These are phyloP conservation scores for Chloromyia formosa DNA, from an alignment of 2,888 invertebrate genomes.

Conservation along the genomic window DNA sequence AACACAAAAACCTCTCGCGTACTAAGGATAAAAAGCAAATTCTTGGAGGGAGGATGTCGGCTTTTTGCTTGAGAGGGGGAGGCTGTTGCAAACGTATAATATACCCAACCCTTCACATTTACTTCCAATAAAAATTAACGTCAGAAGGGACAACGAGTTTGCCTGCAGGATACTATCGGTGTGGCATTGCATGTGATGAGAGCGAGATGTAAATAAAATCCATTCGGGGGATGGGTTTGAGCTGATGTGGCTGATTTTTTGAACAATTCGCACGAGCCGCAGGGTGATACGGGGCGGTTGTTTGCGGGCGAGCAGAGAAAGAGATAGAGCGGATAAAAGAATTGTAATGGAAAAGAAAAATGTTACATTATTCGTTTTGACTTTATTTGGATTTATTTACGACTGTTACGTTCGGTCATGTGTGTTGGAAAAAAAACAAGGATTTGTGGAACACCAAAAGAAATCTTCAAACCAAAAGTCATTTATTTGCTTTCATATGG, in stretches of 20 bases:
- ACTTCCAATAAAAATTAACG: slow-evolving; percentile 59
- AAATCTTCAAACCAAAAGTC: too few relatives aligned
- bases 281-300: not conserved
- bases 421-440: too few relatives aligned
- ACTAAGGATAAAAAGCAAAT: not conserved
- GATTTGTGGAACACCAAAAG: too few relatives aligned
- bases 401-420: too few relatives aligned
- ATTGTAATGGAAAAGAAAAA: too few relatives aligned
- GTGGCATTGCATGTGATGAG: slow-evolving; percentile 46
- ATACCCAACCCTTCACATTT: slow-evolving; percentile 54
- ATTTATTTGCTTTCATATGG: too few relatives aligned
- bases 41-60: not conserved
- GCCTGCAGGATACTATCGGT: slow-evolving; percentile 48
- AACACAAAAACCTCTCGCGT: slow-evolving; percentile 6
- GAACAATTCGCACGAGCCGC: slow-evolving; percentile 1
- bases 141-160: slow-evolving; percentile 54
- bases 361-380: too few relatives aligned
- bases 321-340: too few relatives aligned
- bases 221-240: not conserved
- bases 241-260: slow-evolving; percentile 6
- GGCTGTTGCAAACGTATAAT: not conserved
- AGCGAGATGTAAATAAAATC: slow-evolving; percentile 5
- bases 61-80: not conserved
- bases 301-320: not conserved
- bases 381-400: too few relatives aligned